These are phyloP conservation scores for Nettapus auritus DNA, from an alignment of 2,113 vertebrate genomes.

Conservation along the genomic window DNA sequence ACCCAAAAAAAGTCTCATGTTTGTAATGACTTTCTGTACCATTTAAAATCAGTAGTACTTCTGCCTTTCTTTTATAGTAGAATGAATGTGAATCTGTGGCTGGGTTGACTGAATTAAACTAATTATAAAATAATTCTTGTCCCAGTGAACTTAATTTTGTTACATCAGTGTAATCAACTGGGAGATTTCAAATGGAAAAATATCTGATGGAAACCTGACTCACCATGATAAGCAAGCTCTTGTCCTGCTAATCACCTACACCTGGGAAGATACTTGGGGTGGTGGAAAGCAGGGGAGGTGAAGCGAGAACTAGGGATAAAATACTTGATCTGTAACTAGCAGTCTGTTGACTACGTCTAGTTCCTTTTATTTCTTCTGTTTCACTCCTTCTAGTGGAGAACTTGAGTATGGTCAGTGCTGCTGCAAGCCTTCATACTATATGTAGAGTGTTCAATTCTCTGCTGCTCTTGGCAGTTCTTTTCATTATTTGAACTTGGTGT, in stretches of 20 bases:
- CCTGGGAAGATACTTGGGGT: background rate
- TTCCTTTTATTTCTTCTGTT: background rate
- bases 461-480: background rate
- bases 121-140: background rate
- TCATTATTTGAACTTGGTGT: background rate
- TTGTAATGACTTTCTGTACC: background rate
- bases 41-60: background rate
- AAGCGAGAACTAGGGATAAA: background rate
- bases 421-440: background rate
- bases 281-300: too few species aligned
- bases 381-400: background rate
- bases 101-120: background rate
- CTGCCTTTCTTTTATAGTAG: background rate
- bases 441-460: background rate
- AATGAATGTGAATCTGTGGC: background rate
- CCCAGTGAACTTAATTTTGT: background rate
- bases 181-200: background rate
- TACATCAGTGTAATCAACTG: background rate
- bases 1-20: background rate
- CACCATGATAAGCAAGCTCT: accelerated
- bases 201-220: background rate
- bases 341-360: background rate
- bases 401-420: background rate
- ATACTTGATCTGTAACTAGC: background rate
- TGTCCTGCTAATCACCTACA: background rate